Conservation (phyloP, 2,888 invertebrate genomes). For the Chromoteleia sp. region DNA sequence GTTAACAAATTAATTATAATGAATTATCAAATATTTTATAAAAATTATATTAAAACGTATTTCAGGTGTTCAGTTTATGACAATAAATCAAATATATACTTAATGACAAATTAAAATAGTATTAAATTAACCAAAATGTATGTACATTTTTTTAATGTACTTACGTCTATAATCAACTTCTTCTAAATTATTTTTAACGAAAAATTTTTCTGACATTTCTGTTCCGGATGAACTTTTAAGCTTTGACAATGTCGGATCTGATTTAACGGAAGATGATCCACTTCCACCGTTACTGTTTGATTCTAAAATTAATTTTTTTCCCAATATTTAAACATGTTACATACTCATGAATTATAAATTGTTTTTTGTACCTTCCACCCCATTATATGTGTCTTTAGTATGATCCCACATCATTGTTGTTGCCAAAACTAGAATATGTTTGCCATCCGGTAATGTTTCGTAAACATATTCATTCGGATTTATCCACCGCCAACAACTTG, state of each 20-base stretch:
- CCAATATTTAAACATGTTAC: not conserved
- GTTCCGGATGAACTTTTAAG: conserved; percentile 10
- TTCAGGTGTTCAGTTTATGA: too few relatives aligned
- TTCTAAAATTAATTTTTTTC: not conserved
- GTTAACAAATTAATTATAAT: too few relatives aligned
- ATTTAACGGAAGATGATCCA: not conserved
- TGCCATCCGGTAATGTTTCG: conserved; percentile 86
- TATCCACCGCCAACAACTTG: conserved; percentile 87
- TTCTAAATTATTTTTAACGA: conserved; percentile 31
- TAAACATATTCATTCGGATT: conserved; percentile 87
- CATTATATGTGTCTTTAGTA: conserved; percentile 68
- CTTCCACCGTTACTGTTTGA: not conserved
- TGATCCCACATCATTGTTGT: conserved; percentile 78
- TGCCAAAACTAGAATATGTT: conserved; percentile 85
- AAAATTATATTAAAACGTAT: not conserved
- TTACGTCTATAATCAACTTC: conserved; percentile 78
- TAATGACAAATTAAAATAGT: too few relatives aligned
- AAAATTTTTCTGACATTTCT: conserved; percentile 22
- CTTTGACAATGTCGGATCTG: not conserved
- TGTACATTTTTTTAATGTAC: too few relatives aligned
- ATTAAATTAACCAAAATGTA: too few relatives aligned
- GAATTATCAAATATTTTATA: not conserved
- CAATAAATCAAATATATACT: not conserved
- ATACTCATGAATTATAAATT: not conserved
- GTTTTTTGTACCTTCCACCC: conserved; percentile 48